Percentiles rank a stretch among this genome's conserved stretches.
Conservation (phyloP, 2,888 invertebrate species). For the Apodemia arnacis region DNA sequence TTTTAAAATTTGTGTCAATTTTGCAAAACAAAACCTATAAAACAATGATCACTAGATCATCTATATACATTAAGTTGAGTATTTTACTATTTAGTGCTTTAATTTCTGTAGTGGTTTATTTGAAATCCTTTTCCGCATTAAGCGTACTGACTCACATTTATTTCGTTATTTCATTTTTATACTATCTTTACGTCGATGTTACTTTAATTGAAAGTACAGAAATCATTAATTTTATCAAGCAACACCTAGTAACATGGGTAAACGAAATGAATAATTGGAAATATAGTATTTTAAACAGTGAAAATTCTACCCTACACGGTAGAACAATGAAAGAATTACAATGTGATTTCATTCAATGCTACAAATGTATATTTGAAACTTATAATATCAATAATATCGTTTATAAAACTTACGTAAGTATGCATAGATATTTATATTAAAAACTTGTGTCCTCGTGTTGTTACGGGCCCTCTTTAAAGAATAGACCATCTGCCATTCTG, state of each 20-base stretch:
- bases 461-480: too few relatives aligned
- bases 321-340: background rate
- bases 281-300: background rate
- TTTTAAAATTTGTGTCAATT: background rate
- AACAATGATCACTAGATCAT: too few relatives aligned
- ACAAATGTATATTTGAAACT: background rate
- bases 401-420: background rate
- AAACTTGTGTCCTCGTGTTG: too few relatives aligned
- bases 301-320: background rate
- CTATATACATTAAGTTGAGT: background rate
- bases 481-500: too few relatives aligned
- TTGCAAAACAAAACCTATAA: background rate
- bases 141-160: background rate
- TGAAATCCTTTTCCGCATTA: background rate
- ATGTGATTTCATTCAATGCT: background rate
- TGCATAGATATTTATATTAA: background rate
- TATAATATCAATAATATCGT: background rate
- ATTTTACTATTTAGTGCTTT: background rate
- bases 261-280: background rate
- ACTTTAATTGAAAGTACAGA: background rate
- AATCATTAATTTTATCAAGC: background rate
- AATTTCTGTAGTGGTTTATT: background rate
- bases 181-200: background rate
- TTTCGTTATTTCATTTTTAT: background rate
- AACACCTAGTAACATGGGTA: background rate